Evolutionary conservation across 1,140 invertebrate species (phyloP).

Genomic region (Plutomurus gul): DNA sequence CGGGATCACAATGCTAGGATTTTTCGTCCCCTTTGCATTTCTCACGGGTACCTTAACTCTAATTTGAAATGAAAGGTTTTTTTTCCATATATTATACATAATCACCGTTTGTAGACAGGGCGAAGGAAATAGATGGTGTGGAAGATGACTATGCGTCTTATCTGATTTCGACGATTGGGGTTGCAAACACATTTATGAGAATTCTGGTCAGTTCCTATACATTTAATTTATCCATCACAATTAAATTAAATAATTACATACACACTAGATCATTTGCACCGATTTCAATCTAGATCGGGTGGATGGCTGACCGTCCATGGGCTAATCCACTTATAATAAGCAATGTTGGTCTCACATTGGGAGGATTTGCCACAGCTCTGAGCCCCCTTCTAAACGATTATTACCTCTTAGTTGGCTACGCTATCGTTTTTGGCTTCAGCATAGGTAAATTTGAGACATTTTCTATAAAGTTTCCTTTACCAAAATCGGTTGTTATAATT

Average conservation of each 20-base stretch:
- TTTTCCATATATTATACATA: too few relatives aligned
- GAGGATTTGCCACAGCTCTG: constrained; percentile 3
- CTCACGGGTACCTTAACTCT: constrained; percentile 5
- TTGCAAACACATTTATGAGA: constrained; percentile 24
- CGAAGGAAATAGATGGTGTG: not conserved
- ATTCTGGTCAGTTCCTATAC: constrained; percentile 11
- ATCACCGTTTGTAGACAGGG: not conserved
- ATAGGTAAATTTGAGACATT: constrained; percentile 6
- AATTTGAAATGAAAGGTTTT: not conserved
- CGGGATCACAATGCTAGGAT: constrained; percentile 42
- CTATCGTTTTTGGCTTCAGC: constrained; percentile 27
- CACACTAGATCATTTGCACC: too few relatives aligned
- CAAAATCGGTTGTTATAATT: not conserved
- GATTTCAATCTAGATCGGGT: too few relatives aligned
- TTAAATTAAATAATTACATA: too few relatives aligned
- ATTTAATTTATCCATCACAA: too few relatives aligned
- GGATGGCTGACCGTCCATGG: constrained; percentile 1
- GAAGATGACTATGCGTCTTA: not conserved
- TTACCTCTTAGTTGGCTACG: constrained; percentile 24
- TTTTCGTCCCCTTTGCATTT: constrained; percentile 40
- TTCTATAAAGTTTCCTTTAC: not conserved
- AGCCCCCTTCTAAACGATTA: not conserved
- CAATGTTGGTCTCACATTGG: constrained; percentile 22
- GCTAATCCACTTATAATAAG: constrained; percentile 31
- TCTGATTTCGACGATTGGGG: constrained; percentile 13